Evolutionary conservation across 2,113 vertebrate genomes (phyloP).

Genomic region (Colinus virginianus): DNA sequence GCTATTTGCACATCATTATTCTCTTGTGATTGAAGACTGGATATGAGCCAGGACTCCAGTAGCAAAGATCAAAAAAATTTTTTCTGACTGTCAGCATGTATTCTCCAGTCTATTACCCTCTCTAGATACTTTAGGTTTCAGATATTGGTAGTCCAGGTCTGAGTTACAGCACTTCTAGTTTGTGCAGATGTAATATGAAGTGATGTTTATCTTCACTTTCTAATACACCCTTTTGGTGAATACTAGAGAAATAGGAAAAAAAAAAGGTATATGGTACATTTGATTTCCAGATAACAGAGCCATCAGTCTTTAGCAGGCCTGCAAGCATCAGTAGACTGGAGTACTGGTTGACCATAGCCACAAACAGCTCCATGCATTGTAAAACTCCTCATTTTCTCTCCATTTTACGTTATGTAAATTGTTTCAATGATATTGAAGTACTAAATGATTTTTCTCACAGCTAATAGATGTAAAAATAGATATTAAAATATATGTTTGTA

Average conservation of each 20-base stretch:
- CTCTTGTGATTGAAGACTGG: not conserved
- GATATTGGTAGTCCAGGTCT: not conserved
- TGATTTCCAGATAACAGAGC: not conserved
- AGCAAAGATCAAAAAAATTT: not conserved
- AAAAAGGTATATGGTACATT: not conserved
- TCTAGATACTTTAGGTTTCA: not conserved
- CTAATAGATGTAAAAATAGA: too few species aligned
- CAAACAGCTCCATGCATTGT: not conserved
- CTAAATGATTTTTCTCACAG: not conserved
- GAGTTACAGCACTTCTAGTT: not conserved
- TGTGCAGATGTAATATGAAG: rapidly evolving
- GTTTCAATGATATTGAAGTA: not conserved
- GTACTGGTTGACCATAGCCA: not conserved
- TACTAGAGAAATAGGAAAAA: not conserved
- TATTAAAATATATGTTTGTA: not conserved
- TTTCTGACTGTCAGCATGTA: not conserved
- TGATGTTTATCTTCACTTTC: not conserved
- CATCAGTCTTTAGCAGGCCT: not conserved
- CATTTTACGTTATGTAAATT: not conserved
- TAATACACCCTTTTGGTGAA: not conserved
- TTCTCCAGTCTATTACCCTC: not conserved
- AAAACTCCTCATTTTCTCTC: not conserved
- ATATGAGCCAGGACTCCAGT: not conserved
- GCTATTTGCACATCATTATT: not conserved
- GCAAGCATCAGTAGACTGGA: not conserved